Conservation (phyloP, 2,797 vertebrate species). For the Lacerta agilis region DNA sequence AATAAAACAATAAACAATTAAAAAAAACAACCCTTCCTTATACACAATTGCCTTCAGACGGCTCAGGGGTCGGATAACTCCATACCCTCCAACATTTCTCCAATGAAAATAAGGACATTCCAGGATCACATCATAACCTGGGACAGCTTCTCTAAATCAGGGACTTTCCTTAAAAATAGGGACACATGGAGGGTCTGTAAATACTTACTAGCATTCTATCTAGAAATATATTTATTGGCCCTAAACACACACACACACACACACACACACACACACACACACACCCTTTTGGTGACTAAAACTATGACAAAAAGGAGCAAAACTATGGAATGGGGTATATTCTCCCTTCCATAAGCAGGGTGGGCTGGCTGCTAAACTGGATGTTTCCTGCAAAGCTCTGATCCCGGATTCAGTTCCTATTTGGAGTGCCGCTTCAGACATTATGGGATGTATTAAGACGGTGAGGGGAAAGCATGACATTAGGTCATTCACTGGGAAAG, state of each 20-base stretch:
- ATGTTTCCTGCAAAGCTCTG: not conserved
- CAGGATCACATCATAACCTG: no score
- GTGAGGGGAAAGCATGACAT: not conserved
- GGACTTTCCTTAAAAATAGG: no score
- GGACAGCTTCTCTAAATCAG: no score
- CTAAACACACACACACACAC: not conserved
- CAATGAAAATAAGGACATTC: no score
- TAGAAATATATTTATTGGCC: slow-evolving; percentile 25
- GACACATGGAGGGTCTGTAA: no score
- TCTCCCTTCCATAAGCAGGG: not conserved
- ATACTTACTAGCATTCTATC: not conserved
- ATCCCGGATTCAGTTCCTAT: not conserved
- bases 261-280: rapidly evolving
- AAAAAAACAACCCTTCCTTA: no score
- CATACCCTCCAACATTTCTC: no score
- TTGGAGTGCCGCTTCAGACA: not conserved
- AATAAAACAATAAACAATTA: no score
- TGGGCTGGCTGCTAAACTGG: not conserved
- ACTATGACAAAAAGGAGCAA: not conserved
- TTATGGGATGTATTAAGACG: not conserved
- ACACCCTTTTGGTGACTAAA: not conserved
- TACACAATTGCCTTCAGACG: no score
- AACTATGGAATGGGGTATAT: not conserved
- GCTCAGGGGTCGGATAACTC: no score
- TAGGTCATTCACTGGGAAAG: not conserved